Conservation (phyloP, 2,113 vertebrate genomes). For the Actinemys pallida region DNA sequence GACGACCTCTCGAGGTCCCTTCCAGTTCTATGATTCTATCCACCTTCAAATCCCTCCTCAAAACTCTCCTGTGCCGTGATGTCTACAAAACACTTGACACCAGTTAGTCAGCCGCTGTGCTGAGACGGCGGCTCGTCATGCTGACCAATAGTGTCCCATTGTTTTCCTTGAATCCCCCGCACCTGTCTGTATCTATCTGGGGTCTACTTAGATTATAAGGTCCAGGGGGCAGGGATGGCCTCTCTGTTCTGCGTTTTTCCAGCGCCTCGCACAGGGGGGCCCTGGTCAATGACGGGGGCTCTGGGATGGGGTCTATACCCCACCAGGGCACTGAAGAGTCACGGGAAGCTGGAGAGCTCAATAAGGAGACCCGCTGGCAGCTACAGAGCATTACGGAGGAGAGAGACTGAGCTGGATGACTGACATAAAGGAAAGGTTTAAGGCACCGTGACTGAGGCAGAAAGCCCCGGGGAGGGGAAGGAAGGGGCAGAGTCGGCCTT, state of each 20-base stretch:
- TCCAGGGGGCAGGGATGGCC: neutral
- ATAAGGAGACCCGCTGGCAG: neutral
- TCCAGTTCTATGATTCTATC: too few relatives aligned
- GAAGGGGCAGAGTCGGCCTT: neutral
- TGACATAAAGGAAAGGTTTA: neutral
- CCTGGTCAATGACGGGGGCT: neutral
- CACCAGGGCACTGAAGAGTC: too few relatives aligned
- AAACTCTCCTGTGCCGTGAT: too few relatives aligned
- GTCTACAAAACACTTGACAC: too few relatives aligned
- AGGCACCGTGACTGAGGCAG: too few relatives aligned
- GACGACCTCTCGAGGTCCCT: too few relatives aligned
- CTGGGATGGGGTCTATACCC: neutral
- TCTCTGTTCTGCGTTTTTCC: neutral
- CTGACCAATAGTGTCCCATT: too few relatives aligned
- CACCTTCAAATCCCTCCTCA: neutral
- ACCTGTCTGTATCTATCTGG: too few relatives aligned
- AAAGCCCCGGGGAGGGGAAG: too few relatives aligned
- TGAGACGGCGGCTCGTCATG: fast-evolving
- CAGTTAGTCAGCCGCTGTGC: too few relatives aligned
- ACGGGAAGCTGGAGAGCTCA: neutral
- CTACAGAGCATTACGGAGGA: neutral
- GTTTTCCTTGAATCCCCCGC: too few relatives aligned
- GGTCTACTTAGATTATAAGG: neutral
- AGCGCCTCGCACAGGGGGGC: neutral
- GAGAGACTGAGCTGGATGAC: too few relatives aligned